Evolutionary conservation across 1,140 invertebrate genomes (phyloP).

Genomic region (Sweltsa coloradensis): DNA sequence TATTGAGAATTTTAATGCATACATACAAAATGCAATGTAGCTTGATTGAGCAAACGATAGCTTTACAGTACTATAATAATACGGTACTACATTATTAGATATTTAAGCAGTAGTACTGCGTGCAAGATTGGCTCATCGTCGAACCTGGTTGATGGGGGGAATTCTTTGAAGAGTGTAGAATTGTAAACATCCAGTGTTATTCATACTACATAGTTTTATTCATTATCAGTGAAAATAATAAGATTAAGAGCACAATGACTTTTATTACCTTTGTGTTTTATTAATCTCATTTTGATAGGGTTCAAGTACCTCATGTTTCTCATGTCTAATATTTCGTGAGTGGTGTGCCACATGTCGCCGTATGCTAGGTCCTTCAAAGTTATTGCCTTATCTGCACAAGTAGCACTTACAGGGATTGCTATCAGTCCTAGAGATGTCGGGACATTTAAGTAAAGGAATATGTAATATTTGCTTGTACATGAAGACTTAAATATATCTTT

Average conservation of each 20-base stretch:
- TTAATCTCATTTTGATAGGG: slow-evolving; percentile 7
- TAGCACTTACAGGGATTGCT: slow-evolving; percentile 12
- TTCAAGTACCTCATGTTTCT: neutral
- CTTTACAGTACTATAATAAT: no score
- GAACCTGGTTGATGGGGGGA: slow-evolving; percentile 8
- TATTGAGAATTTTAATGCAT: no score
- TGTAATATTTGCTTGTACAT: slow-evolving; percentile 38
- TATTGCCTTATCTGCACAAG: slow-evolving; percentile 13
- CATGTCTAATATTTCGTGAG: no score
- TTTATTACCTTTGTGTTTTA: slow-evolving; percentile 10
- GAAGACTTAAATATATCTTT: slow-evolving; percentile 37
- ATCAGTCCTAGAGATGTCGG: slow-evolving; percentile 6
- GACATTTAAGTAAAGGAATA: slow-evolving; percentile 30
- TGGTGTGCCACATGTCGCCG: neutral
- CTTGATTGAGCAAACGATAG: no score
- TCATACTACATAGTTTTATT: slow-evolving; percentile 10
- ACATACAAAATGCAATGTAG: no score
- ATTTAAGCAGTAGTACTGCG: slow-evolving; percentile 6
- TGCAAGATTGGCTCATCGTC: slow-evolving; percentile 7
- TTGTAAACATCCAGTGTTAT: slow-evolving; percentile 10
- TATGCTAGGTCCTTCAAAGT: slow-evolving; percentile 8
- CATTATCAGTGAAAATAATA: slow-evolving; percentile 6
- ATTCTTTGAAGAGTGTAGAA: slow-evolving; percentile 6
- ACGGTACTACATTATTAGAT: slow-evolving; percentile 6
- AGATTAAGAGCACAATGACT: slow-evolving; percentile 1